Base-by-base conservation (phyloP, 1,140 invertebrate species). In the Brachionus koreanus region DNA sequence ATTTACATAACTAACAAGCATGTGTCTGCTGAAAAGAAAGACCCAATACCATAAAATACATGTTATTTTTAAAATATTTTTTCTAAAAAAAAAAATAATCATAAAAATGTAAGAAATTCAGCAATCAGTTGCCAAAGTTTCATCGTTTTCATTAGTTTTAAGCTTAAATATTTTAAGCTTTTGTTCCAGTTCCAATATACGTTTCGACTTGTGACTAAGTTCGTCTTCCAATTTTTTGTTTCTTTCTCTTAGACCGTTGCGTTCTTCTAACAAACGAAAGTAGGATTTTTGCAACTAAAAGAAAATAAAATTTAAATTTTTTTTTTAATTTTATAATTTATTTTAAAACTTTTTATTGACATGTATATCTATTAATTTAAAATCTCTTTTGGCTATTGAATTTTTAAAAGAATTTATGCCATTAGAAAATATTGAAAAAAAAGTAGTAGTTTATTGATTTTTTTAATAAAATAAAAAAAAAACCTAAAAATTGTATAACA, bases 161-260 rank as follows among this genome's bases (percentile, higher is more conserved):
- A 79, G 57, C 12, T 57, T 57, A 19, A 79, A 79, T 12, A 65
- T 61, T 61, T 61, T 57, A 12, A 79, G 37, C 29, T 61, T 79
- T 19, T 79, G 33, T 33, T 79, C 76, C 10, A 79, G 39, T 3
- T 39, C 33, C 4, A 10, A 9, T 23, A 79, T 63, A 33, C 76
- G 46, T 19, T 79, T 79, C 10, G 57, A 46, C 57, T 29, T 79
- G 2, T 19, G 2, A 10, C 6, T 23, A 9, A 79, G 49, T 43
- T 79, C 76, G 5, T 61, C 76, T 65, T 79, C 76, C 7, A 79
- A 52, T 16, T 79, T 57, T 65, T 79, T 79, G 76, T 79, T 79
- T 33, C 76, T 23, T 39, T 79, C 76, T 61, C 57, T 79, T 3
- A 79, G 12, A 29, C 37, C 23, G 19, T 79, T 79, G 6, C 61